Evolutionary conservation across 2,797 vertebrate species (phyloP).

Genomic region (Lacerta viridis): DNA sequence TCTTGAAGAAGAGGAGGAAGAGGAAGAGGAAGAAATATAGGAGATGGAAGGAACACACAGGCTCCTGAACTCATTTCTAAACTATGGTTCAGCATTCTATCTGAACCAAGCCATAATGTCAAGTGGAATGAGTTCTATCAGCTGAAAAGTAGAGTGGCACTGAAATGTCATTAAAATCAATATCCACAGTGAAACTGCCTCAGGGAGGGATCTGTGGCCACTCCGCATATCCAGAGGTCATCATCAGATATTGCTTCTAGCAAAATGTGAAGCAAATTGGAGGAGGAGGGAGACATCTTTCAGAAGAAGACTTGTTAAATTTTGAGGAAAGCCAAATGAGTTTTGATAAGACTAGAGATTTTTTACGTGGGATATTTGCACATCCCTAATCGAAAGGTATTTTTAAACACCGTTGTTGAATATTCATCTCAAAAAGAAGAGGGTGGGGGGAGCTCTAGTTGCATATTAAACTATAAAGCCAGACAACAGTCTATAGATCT

Average conservation of each 20-base stretch:
- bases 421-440: conserved; percentile 21
- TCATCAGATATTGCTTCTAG: background rate
- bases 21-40: no score
- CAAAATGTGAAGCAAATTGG: background rate
- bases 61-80: no score
- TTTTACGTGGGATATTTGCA: background rate
- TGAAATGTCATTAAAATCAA: background rate
- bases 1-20: no score
- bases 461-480: conserved; percentile 11
- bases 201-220: background rate
- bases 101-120: no score
- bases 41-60: no score
- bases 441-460: background rate
- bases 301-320: background rate
- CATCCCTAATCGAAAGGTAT: background rate
- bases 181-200: background rate
- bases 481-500: conserved; percentile 23
- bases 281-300: background rate
- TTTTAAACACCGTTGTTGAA: conserved; percentile 23
- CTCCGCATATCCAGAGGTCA: background rate
- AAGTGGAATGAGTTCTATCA: no score
- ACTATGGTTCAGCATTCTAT: no score
- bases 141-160: background rate
- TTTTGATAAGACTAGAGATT: background rate
- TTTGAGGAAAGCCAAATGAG: background rate